Evolutionary conservation across 1,140 invertebrate species (phyloP), one percentile per base, ranked within the genome.

Genomic region (Spodoptera frugiperda): DNA sequence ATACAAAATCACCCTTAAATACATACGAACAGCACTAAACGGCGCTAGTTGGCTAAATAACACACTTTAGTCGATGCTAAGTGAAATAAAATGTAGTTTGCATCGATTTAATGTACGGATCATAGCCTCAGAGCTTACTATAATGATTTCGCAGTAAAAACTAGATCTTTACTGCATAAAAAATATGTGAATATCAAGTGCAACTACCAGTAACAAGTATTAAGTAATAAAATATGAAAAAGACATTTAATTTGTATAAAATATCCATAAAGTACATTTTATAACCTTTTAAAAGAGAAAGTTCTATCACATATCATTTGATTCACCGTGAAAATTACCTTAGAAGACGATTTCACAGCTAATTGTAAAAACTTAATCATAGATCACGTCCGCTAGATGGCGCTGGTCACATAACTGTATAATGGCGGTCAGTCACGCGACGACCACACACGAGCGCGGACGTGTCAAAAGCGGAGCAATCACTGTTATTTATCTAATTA

Each of bases 401-500:
- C 86, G 84, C 78, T 78, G 79, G 82, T 83, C 82, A 76, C 76
- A 78, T 78, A 81, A 78, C 78, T 54, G 74, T 68, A 65, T 87
- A 86, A 89, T 88, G 25, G 77, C 54, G 30, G 21, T 81, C 86
- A 91, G 89, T 89, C 89, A 89, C 88, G 89, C 89, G 72, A 89
- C 65, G 88, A 87, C 89, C 89, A 84, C 89, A 84, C 89, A 85
- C 77, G 77, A 39, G 75, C 79, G 57, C 72, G 80, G 87, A 86
- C 88, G 89, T 82, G 78, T 83, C 54, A 51, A 53, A 44, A 25
- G 78, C 70, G 8, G 17, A 78, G 49, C 82, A 83, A 89, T 84
- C 82, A 79, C 84, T 87, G 82, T 82, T 86, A 88, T 88, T 89
- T 84, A 83, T 83, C 79, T 85, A 86, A 88, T 89, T 87, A 84